Conservation (phyloP, 2,888 invertebrate genomes). For the Acronicta psi region DNA sequence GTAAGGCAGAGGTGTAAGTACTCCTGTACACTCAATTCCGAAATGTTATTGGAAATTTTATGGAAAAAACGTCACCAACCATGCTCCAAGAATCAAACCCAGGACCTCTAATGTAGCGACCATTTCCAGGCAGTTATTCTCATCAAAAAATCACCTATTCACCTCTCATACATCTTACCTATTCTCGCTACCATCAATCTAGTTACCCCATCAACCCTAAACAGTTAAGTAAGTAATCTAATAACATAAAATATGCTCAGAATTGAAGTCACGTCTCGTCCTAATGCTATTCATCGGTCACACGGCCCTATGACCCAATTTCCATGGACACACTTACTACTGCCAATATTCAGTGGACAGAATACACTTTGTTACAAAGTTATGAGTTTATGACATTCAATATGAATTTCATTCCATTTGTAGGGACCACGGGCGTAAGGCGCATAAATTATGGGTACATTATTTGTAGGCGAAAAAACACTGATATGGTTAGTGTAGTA, state of each 20-base stretch:
- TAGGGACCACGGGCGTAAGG: neutral
- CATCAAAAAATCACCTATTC: too few species aligned
- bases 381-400: conserved; percentile 1
- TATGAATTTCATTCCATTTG: neutral
- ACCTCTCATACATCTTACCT: too few species aligned
- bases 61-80: too few species aligned
- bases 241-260: conserved; percentile 22
- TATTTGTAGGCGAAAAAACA: too few species aligned
- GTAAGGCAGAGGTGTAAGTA: too few species aligned
- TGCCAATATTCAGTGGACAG: conserved; percentile 10
- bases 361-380: conserved; percentile 1
- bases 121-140: too few species aligned
- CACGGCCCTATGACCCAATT: conserved; percentile 38
- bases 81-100: too few species aligned
- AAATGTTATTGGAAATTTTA: too few species aligned
- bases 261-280: conserved; percentile 26
- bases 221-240: conserved; percentile 1
- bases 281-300: conserved; percentile 46
- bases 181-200: neutral
- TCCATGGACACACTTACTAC: conserved; percentile 10
- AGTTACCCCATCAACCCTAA: neutral
- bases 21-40: too few species aligned
- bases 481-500: too few species aligned
- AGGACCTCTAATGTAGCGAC: too few species aligned
- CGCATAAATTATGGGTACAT: neutral